Percentiles rank a stretch among this genome's conserved stretches.
Evolutionary conservation across 2,888 invertebrate genomes (phyloP).

Genomic region (Zygaena filipendulae): DNA sequence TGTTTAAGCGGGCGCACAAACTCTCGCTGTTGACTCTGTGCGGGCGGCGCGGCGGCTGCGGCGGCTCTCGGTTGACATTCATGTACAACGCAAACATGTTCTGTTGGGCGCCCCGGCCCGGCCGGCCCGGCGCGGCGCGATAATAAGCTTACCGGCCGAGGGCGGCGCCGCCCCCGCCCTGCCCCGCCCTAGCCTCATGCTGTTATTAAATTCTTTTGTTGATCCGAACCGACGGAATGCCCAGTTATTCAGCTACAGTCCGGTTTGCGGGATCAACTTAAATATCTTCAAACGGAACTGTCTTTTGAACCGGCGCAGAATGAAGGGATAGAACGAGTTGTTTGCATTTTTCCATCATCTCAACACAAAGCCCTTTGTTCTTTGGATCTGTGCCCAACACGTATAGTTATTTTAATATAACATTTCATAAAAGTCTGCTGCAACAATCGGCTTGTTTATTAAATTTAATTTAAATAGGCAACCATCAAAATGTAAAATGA

Average conservation of each 20-base stretch:
- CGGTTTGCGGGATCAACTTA: conserved; percentile 45
- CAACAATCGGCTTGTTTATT: no score
- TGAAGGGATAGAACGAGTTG: conserved; percentile 38
- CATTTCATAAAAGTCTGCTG: no score
- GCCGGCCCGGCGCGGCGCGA: conserved; percentile 32
- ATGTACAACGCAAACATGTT: conserved; percentile 56
- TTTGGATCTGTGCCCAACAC: no score
- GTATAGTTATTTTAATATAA: no score
- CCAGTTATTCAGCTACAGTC: conserved; percentile 48
- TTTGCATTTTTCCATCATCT: conserved; percentile 31
- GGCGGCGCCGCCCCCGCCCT: conserved; percentile 28
- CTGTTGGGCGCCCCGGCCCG: conserved; percentile 29
- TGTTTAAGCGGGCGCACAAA: conserved; percentile 55
- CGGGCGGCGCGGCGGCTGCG: conserved; percentile 31
- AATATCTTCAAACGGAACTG: conserved; percentile 35
- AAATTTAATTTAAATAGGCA: background rate
- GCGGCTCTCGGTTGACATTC: conserved; percentile 50
- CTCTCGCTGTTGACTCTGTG: conserved; percentile 39
- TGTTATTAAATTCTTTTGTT: conserved; percentile 66
- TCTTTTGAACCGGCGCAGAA: conserved; percentile 43
- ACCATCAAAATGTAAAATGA: conserved; percentile 19
- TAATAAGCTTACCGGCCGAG: conserved; percentile 57
- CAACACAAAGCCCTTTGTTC: background rate
- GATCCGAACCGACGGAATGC: conserved; percentile 37
- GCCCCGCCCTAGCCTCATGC: conserved; percentile 36